Evolutionary conservation across 2,888 invertebrate genomes (phyloP).

Genomic region (Elmis aenea): DNA sequence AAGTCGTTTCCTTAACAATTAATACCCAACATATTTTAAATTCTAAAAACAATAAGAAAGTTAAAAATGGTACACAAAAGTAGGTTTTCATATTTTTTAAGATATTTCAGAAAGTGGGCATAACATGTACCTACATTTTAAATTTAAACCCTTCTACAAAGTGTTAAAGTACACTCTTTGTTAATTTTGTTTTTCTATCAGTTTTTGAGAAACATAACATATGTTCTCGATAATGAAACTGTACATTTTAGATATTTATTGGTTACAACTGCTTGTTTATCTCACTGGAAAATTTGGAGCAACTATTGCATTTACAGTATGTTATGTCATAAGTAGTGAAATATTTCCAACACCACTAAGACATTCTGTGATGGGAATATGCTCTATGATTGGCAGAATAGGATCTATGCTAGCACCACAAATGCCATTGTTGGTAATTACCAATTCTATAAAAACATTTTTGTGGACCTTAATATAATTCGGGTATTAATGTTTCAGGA

Average conservation of each 20-base stretch:
- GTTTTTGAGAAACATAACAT: too few relatives aligned
- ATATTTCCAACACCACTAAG: slow-evolving; percentile 62
- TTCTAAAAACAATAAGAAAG: too few relatives aligned
- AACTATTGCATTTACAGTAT: slow-evolving; percentile 59
- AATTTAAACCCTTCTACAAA: too few relatives aligned
- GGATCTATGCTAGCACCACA: slow-evolving; percentile 64
- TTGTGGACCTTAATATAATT: slow-evolving; percentile 1
- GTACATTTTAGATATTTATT: slow-evolving; percentile 51
- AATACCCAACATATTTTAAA: too few relatives aligned
- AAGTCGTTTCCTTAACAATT: too few relatives aligned
- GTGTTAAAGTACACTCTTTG: too few relatives aligned
- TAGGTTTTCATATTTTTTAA: too few relatives aligned
- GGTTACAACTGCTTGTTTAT: slow-evolving; percentile 51
- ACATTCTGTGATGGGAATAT: slow-evolving; percentile 58
- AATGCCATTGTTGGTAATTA: slow-evolving; percentile 59
- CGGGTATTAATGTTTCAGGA: slow-evolving; percentile 27
- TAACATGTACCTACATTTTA: too few relatives aligned
- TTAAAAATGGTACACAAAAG: too few relatives aligned
- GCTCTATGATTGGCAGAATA: slow-evolving; percentile 62
- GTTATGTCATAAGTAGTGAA: slow-evolving; percentile 65
- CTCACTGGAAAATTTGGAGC: slow-evolving; percentile 62
- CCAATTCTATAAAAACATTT: not conserved
- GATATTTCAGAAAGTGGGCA: too few relatives aligned
- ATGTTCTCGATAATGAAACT: too few relatives aligned
- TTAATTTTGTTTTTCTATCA: too few relatives aligned